A percentile compares a stretch with the other conserved stretches of the same genome.
Evolutionary conservation across 2,113 vertebrate genomes (phyloP).

Genomic region (Eubucco bourcierii): DNA sequence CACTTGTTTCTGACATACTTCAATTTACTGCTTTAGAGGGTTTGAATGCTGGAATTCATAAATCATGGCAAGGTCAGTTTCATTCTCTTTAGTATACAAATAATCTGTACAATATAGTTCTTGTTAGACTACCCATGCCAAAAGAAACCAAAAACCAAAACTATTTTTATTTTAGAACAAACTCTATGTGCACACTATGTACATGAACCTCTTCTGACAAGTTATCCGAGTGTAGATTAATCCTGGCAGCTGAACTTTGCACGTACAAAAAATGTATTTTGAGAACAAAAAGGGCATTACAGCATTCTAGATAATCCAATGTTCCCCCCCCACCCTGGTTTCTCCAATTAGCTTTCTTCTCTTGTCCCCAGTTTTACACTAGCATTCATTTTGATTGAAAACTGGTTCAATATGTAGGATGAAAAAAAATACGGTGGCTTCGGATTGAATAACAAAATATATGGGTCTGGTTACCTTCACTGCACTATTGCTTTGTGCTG

Average conservation of each 20-base stretch:
- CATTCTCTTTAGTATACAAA: not conserved
- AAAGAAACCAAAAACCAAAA: not conserved
- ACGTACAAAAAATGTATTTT: not conserved
- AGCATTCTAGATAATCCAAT: not conserved
- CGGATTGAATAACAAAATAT: not conserved
- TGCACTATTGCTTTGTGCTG: not conserved
- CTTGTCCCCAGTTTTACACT: not conserved
- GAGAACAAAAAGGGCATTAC: not conserved
- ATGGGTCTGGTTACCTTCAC: not conserved
- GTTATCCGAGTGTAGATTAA: not conserved
- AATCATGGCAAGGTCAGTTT: not conserved
- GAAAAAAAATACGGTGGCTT: not conserved
- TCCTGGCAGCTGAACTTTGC: not conserved
- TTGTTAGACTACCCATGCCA: not conserved
- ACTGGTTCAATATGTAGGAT: not conserved
- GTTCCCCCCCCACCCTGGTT: not conserved
- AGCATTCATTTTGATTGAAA: not conserved
- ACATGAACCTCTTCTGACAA: not conserved
- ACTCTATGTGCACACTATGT: not conserved
- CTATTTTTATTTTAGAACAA: constrained; percentile 15
- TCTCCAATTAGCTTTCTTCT: not conserved
- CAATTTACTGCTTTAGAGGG: not conserved
- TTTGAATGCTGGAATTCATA: not conserved
- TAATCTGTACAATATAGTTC: not conserved
- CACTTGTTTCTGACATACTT: not conserved